Evolutionary conservation across 2,113 vertebrate genomes (phyloP), one percentile per base, ranked within the genome.

Genomic region (Vulpes lagopus): DNA sequence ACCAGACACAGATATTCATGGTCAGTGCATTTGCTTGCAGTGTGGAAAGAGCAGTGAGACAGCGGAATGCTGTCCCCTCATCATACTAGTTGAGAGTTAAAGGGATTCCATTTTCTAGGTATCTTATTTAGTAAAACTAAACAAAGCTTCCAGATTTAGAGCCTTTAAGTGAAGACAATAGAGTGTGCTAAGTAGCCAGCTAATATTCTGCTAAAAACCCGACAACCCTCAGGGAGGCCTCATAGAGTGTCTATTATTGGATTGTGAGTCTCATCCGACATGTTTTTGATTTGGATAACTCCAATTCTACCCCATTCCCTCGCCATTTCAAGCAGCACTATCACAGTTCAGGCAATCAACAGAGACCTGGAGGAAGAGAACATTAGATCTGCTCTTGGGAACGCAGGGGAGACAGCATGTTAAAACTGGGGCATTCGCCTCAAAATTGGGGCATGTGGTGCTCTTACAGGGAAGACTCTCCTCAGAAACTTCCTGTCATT

Each of bases 281-380:
- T 82, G 53, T 2, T 88, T 92, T 95, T 92, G 80, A 91, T 92
- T 96, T 94, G 82, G 55, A 38, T 83, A 96, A 88, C 0, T 27
- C 89, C 88, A 88, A 30, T 95, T 95, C 82, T 95, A 60, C 22
- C 65, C 84, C 69, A 59, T 81, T 95, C 80, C 78, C 82, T 97
- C 38, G 23, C 23, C 27, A 5, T 91, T 92, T 93, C 71, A 92
- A 74, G 73, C 71, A 69, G 85, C 0, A 62, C 65, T 96, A 19
- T 95, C 86, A 65, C n/a, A 95, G 96, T 95, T 97, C 65, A 74
- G 0, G 8, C 81, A 95, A 97, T 90, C 93, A 92, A 76, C 79
- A 81, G 85, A 84, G 78, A 96, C 90, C 38, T 57, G 43, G 73
- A 64, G 88, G 53, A 51, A 89, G 89, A 81, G 80, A 97, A 87